Conservation (phyloP, 2,888 invertebrate species). For the Ischnura elegans region DNA sequence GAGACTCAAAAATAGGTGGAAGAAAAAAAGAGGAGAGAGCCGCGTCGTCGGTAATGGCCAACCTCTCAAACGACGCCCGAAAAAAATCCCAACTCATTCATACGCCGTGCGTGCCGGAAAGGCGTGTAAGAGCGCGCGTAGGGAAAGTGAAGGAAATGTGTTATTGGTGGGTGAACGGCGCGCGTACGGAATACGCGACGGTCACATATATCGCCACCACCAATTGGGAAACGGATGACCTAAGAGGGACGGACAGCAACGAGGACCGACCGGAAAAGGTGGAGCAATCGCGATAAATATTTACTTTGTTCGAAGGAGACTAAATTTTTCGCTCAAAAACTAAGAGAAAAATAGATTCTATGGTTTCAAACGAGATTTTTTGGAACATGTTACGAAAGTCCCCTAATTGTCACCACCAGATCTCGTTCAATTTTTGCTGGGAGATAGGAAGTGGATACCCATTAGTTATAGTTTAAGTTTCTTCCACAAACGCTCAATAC, state of each 20-base stretch:
- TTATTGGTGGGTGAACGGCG: background rate
- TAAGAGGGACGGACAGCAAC: background rate
- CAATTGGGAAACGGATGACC: slow-evolving; percentile 18
- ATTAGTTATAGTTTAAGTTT: too few species aligned
- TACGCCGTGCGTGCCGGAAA: background rate
- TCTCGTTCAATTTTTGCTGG: too few species aligned
- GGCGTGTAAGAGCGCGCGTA: slow-evolving; percentile 35
- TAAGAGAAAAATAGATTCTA: too few species aligned
- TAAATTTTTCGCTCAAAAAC: too few species aligned
- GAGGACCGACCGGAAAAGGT: background rate
- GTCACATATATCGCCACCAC: background rate
- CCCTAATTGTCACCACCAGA: too few species aligned
- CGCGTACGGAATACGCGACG: slow-evolving; percentile 20
- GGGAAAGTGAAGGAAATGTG: slow-evolving; percentile 24
- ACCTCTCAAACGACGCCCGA: background rate
- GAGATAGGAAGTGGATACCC: too few species aligned
- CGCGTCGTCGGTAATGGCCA: background rate
- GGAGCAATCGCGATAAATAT: background rate
- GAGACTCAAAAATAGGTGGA: too few species aligned
- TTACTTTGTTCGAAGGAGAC: too few species aligned
- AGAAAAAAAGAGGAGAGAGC: background rate
- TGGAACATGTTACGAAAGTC: too few species aligned
- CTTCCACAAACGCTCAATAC: too few species aligned
- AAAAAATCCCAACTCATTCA: slow-evolving; percentile 17
- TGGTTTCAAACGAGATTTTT: too few species aligned